Evolutionary conservation across 2,888 invertebrate species (phyloP).

Genomic region (Slavum lentiscoides): DNA sequence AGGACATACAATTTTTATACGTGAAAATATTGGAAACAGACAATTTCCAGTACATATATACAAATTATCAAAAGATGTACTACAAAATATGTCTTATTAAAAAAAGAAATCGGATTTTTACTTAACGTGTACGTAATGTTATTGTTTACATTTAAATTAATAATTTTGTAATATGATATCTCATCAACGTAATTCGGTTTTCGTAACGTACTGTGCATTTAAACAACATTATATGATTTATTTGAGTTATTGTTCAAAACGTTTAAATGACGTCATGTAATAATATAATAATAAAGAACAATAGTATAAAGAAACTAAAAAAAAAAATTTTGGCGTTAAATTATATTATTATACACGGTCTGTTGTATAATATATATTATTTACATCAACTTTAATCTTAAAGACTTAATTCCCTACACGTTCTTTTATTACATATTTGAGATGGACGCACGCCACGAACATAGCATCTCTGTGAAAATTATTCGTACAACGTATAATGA

Average conservation of each 20-base stretch:
- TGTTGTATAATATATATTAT: background rate
- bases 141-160: background rate
- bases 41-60: too few species aligned
- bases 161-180: background rate
- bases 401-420: background rate
- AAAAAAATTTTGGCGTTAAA: background rate
- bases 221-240: background rate
- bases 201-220: background rate
- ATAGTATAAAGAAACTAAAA: background rate
- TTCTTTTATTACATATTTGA: background rate
- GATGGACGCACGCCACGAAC: background rate
- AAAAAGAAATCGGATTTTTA: background rate
- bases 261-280: background rate
- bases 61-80: background rate
- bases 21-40: too few species aligned
- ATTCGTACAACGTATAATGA: background rate
- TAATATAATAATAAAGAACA: background rate
- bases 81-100: background rate
- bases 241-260: background rate
- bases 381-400: background rate
- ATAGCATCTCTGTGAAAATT: background rate
- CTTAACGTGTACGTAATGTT: too few species aligned
- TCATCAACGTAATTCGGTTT: slow-evolving; percentile 14
- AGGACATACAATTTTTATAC: too few species aligned
- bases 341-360: background rate